phyloP scores from a whole-genome alignment of 1,140 invertebrate species.

The Aphidius ervi region DNA sequence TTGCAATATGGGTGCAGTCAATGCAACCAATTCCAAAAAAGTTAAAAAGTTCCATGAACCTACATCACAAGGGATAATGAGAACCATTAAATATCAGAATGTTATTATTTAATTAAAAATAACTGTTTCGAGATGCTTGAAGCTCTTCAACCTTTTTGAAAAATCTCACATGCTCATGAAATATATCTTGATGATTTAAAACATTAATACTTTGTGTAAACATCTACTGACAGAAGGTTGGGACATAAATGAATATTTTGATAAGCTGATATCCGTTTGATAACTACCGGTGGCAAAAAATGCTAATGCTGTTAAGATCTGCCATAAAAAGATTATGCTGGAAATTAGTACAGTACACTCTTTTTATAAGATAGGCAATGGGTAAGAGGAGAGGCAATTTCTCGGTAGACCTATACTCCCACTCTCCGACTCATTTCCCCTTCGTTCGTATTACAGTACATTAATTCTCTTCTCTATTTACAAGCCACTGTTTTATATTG shows the following conservation, averaged over 20 bases:
- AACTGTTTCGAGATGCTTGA: slow-evolving; percentile 18
- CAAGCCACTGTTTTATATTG: no score
- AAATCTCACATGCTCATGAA: slow-evolving; percentile 19
- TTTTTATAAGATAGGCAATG: no score
- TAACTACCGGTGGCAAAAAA: slow-evolving; percentile 24
- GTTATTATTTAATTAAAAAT: background rate
- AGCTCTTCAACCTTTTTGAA: slow-evolving; percentile 17
- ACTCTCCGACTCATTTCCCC: no score
- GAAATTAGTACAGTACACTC: no score
- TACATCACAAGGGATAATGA: slow-evolving; percentile 19
- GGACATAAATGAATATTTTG: slow-evolving; percentile 18
- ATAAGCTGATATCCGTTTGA: slow-evolving; percentile 18
- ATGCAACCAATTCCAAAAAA: slow-evolving; percentile 30
- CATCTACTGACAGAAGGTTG: slow-evolving; percentile 22
- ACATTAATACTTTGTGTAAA: slow-evolving; percentile 19
- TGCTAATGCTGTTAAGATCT: slow-evolving; percentile 21
- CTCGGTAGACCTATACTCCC: no score
- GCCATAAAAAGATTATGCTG: slow-evolving; percentile 3
- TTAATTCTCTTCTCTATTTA: no score
- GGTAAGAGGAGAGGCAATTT: no score
- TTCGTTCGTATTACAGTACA: no score
- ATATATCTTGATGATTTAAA: slow-evolving; percentile 14
- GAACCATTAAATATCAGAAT: slow-evolving; percentile 14
- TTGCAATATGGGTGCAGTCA: slow-evolving; percentile 38
- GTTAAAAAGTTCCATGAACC: slow-evolving; percentile 27